phyloP scores from a whole-genome alignment of 2,113 vertebrate species.

The Rhea pennata region DNA sequence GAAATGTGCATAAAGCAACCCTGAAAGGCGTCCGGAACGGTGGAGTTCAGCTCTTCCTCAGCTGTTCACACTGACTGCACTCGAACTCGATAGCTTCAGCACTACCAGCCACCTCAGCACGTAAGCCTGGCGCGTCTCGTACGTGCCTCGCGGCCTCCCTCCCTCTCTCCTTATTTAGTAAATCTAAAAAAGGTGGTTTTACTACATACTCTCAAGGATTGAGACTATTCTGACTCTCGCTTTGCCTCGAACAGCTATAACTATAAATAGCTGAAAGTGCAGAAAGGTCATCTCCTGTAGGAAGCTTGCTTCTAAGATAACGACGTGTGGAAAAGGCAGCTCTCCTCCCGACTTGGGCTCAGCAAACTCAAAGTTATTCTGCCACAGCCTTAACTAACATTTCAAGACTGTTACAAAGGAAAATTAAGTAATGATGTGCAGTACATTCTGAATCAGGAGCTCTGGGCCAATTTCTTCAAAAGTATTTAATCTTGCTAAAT shows the following conservation, averaged over 20 bases:
- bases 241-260: not conserved
- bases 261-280: not conserved
- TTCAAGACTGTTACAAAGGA: not conserved
- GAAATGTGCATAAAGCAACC: not conserved
- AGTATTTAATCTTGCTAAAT: not conserved
- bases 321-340: not conserved
- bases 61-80: not conserved
- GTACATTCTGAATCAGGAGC: not conserved
- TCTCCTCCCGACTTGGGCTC: not conserved
- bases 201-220: not conserved
- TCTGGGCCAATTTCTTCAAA: not conserved
- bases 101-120: accelerated
- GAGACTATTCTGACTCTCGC: not conserved
- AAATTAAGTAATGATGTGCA: not conserved
- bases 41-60: not conserved
- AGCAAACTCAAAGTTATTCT: not conserved
- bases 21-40: not conserved
- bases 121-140: accelerated
- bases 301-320: not conserved
- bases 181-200: not conserved
- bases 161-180: not conserved
- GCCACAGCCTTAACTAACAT: not conserved
- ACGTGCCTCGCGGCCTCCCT: not conserved
- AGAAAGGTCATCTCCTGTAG: not conserved
- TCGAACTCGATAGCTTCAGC: not conserved